A percentile compares a stretch with the other conserved stretches of the same genome.
These are phyloP conservation scores for Apamea crenata DNA, from an alignment of 2,888 invertebrate species.

Conservation along the genomic window DNA sequence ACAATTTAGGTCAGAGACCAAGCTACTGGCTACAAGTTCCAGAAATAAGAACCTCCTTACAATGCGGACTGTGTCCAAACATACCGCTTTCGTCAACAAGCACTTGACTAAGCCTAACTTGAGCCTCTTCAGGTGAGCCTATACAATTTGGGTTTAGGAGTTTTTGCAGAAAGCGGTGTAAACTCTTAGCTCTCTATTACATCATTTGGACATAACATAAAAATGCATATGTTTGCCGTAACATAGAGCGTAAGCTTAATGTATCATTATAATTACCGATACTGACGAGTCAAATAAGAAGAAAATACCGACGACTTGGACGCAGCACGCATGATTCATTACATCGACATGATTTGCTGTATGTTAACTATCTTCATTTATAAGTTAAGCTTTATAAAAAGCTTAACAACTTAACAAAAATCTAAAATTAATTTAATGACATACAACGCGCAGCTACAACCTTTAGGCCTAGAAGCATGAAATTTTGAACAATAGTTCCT, in stretches of 20 bases:
- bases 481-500: not conserved
- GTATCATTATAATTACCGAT: not conserved
- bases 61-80: not conserved
- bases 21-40: not conserved
- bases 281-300: not conserved
- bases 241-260: not conserved
- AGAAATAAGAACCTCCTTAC: not conserved
- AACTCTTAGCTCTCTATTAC: not conserved
- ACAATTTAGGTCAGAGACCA: not conserved
- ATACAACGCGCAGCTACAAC: not conserved
- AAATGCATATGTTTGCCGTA: not conserved
- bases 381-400: not conserved
- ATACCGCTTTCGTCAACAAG: not conserved
- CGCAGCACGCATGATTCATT: not conserved
- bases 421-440: not conserved
- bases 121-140: not conserved
- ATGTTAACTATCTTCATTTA: not conserved
- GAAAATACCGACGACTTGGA: not conserved
- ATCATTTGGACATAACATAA: not conserved
- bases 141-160: not conserved
- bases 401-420: no score
- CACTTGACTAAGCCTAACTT: not conserved
- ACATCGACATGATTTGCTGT: not conserved
- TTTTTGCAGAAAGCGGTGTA: not conserved
- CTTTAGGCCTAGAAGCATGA: not conserved